A percentile compares a stretch with the other conserved stretches of the same genome.
Conservation (phyloP, 2,113 vertebrate genomes). For the Crotalus horridus region DNA sequence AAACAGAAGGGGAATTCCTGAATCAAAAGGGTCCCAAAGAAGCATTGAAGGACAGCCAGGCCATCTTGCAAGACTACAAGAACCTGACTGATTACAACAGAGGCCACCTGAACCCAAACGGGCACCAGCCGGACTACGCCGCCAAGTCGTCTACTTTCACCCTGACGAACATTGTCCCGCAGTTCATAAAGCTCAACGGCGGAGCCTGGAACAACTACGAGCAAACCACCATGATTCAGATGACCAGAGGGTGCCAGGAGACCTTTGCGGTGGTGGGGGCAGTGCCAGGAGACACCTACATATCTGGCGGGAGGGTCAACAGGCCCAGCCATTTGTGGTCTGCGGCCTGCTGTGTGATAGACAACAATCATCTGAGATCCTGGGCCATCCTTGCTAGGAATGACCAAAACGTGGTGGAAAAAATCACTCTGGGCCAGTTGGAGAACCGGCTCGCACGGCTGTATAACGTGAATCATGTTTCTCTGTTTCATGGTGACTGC, state of each 20-base stretch:
- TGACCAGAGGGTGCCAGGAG: background rate
- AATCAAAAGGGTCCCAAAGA: accelerated
- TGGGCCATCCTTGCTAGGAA: slow-evolving; percentile 56
- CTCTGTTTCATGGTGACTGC: slow-evolving; percentile 48
- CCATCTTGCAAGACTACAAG: slow-evolving; percentile 50
- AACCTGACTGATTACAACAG: slow-evolving; percentile 54
- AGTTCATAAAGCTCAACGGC: slow-evolving; percentile 66
- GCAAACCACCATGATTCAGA: slow-evolving; percentile 23
- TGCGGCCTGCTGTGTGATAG: slow-evolving; percentile 45
- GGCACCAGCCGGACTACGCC: slow-evolving; percentile 63
- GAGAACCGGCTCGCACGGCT: background rate
- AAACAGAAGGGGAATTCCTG: slow-evolving; percentile 40
- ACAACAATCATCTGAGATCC: slow-evolving; percentile 11
- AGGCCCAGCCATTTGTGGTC: slow-evolving; percentile 60
- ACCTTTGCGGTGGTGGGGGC: slow-evolving; percentile 41
- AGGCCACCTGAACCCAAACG: slow-evolving; percentile 73
- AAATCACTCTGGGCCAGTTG: slow-evolving; percentile 38
- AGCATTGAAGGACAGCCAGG: slow-evolving; percentile 44
- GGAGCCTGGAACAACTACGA: slow-evolving; percentile 72
- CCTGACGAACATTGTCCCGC: slow-evolving; percentile 78
- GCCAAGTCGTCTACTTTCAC: slow-evolving; percentile 75
- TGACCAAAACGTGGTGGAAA: background rate
- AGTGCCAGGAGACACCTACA: slow-evolving; percentile 59
- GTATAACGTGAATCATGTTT: slow-evolving; percentile 25
- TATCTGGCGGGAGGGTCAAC: slow-evolving; percentile 50